Evolutionary conservation across 30 jellyfish, hydroid and myxozoan genomes (phyloP).

Genomic region (Turritopsis rubra): DNA sequence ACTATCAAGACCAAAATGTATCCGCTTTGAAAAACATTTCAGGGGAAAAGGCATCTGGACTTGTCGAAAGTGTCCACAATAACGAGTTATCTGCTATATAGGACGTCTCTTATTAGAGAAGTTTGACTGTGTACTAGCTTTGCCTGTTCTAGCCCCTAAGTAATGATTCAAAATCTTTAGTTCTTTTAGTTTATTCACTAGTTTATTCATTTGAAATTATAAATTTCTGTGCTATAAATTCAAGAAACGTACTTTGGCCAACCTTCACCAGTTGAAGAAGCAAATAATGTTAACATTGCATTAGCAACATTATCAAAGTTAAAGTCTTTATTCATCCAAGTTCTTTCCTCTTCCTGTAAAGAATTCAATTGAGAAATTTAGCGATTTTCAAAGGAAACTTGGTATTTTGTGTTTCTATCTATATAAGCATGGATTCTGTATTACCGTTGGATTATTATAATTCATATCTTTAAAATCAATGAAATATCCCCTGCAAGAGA

Average conservation of each 20-base stretch:
- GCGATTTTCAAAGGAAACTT: background rate
- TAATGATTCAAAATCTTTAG: no score
- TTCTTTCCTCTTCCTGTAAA: constrained; percentile 26
- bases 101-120: no score
- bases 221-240: no score
- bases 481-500: constrained; percentile 29
- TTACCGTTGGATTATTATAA: constrained; percentile 34
- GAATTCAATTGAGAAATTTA: background rate
- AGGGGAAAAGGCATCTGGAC: no score
- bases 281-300: constrained; percentile 61
- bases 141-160: no score
- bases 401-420: background rate
- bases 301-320: constrained; percentile 49
- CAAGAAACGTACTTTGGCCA: constrained; percentile 50
- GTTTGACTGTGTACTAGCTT: no score
- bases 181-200: no score
- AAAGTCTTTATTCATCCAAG: constrained; percentile 46
- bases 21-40: no score
- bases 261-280: constrained; percentile 86
- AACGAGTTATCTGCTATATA: no score
- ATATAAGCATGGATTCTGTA: background rate
- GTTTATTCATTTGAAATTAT: background rate
- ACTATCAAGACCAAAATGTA: no score
- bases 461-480: constrained; percentile 23
- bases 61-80: no score